These are phyloP conservation scores for Ommatoiulus sabulosus DNA, from an alignment of 2,888 invertebrate species.

Conservation along the genomic window DNA sequence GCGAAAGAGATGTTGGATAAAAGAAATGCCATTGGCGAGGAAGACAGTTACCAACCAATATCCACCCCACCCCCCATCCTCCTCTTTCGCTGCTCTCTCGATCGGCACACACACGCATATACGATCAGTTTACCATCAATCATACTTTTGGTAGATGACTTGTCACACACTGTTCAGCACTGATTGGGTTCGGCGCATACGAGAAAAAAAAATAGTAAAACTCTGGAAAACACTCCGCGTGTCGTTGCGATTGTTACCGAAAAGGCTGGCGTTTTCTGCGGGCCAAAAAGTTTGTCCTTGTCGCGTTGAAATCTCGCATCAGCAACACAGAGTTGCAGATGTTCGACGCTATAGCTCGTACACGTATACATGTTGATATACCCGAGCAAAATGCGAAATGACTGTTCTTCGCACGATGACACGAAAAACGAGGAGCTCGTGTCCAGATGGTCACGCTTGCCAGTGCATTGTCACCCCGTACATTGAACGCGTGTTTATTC, in stretches of 20 bases:
- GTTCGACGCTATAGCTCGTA: background rate
- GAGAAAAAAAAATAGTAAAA: background rate
- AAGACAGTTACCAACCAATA: constrained; percentile 44
- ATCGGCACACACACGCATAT: constrained; percentile 35
- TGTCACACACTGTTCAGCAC: constrained; percentile 42
- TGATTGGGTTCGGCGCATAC: constrained; percentile 5
- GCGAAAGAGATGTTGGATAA: constrained; percentile 6
- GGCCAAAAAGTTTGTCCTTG: background rate
- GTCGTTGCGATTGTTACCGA: background rate
- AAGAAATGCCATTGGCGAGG: constrained; percentile 48
- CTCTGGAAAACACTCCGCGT: background rate
- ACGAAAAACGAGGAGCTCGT: background rate
- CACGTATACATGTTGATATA: background rate
- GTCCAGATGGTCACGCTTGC: background rate
- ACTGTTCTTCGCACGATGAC: background rate
- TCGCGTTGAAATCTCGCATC: background rate
- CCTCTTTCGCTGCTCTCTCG: background rate
- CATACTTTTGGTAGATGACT: constrained; percentile 51
- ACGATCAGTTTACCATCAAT: constrained; percentile 51
- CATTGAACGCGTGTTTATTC: constrained; percentile 9
- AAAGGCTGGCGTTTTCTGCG: background rate
- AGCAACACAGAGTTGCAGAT: background rate
- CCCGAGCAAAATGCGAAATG: background rate
- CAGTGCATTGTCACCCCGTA: background rate
- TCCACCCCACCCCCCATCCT: background rate